Conservation (phyloP, 2,113 vertebrate genomes). For the Australoheros scitulus region DNA sequence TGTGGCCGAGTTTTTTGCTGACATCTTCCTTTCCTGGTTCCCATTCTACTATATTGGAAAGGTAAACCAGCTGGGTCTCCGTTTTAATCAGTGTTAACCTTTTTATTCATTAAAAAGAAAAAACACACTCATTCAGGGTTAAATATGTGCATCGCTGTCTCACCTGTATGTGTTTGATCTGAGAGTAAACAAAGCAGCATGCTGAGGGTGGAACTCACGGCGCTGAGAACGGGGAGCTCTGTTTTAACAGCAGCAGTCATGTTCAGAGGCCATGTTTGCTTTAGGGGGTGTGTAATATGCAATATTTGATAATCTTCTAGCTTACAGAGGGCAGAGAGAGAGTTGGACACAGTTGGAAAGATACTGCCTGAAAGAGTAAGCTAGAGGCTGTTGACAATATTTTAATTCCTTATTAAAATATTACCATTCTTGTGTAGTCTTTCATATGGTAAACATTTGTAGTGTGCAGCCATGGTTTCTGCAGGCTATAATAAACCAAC, state of each 20-base stretch:
- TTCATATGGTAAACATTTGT: too few relatives aligned
- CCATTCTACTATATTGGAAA: slow-evolving; percentile 98
- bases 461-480: background rate
- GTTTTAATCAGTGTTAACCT: background rate
- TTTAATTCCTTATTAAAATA: too few relatives aligned
- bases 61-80: slow-evolving; percentile 75
- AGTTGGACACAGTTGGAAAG: background rate
- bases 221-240: background rate
- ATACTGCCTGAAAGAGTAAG: background rate
- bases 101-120: background rate
- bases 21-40: slow-evolving; percentile 97
- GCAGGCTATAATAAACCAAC: background rate
- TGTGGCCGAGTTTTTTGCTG: slow-evolving; percentile 94
- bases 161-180: background rate
- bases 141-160: background rate
- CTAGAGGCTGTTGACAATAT: too few relatives aligned
- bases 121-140: background rate
- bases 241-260: background rate
- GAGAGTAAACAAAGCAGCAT: background rate
- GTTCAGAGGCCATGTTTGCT: background rate
- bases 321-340: background rate
- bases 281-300: background rate
- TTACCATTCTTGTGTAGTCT: too few relatives aligned
- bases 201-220: background rate
- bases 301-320: background rate